A percentile compares a stretch with the other conserved stretches of the same genome.
phyloP scores from a whole-genome alignment of 2,888 invertebrate genomes.

The Cecidostiba fungosa region DNA sequence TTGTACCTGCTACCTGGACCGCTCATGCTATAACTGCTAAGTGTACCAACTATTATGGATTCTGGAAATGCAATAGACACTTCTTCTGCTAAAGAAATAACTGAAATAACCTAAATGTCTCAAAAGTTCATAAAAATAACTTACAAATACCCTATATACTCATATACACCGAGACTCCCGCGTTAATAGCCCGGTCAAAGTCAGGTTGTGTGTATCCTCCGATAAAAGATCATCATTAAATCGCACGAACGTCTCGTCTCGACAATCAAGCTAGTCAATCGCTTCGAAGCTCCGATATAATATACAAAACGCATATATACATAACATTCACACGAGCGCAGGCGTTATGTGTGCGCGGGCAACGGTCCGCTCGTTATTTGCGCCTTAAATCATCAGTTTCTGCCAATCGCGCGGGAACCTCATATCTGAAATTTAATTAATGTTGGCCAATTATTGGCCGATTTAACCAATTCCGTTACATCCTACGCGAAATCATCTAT shows the following conservation, averaged over 20 bases:
- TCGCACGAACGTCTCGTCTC: conserved; percentile 26
- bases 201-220: no score
- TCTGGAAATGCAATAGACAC: no score
- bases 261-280: conserved; percentile 37
- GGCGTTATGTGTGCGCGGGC: neutral
- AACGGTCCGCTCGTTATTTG: neutral
- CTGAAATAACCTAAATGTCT: no score
- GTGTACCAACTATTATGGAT: no score
- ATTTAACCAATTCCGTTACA: conserved; percentile 21
- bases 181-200: no score
- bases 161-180: no score
- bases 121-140: no score
- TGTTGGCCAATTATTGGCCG: conserved; percentile 18
- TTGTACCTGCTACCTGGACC: no score
- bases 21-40: neutral
- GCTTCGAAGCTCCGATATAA: neutral
- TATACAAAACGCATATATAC: neutral
- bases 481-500: neutral
- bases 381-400: conserved; percentile 32
- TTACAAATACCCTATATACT: no score
- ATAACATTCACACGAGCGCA: neutral
- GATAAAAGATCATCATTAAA: conserved; percentile 45
- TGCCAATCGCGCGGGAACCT: conserved; percentile 20
- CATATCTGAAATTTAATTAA: conserved; percentile 34
- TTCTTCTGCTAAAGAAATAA: no score